These are phyloP conservation scores for Mormyrops boulengeri DNA, from an alignment of 2,797 vertebrate species.

Conservation along the genomic window DNA sequence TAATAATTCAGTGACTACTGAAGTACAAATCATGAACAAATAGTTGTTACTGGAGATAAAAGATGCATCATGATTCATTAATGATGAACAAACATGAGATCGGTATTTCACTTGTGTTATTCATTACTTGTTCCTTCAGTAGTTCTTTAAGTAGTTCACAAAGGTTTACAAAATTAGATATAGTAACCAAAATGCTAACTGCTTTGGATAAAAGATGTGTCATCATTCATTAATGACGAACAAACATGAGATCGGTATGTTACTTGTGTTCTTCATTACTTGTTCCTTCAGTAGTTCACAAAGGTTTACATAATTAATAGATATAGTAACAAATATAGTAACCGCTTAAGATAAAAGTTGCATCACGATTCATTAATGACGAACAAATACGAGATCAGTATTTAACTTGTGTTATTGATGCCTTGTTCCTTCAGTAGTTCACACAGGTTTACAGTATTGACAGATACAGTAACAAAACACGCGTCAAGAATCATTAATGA, in stretches of 20 bases:
- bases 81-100: background rate
- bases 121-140: background rate
- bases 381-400: no score
- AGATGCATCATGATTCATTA: background rate
- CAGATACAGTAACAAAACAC: background rate
- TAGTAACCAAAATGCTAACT: background rate
- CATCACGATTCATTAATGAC: no score
- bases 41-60: background rate
- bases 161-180: background rate
- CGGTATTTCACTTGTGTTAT: background rate
- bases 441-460: background rate
- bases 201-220: no score
- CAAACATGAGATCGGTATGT: no score
- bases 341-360: no score
- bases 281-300: no score
- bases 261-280: no score
- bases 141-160: background rate
- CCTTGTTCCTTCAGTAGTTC: no score
- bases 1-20: background rate
- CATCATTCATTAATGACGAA: no score
- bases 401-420: no score
- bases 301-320: no score
- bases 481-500: background rate
- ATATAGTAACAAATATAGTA: no score
- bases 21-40: background rate